These are phyloP conservation scores for Papilio aristodemus DNA, from an alignment of 1,140 invertebrate genomes.

Conservation along the genomic window DNA sequence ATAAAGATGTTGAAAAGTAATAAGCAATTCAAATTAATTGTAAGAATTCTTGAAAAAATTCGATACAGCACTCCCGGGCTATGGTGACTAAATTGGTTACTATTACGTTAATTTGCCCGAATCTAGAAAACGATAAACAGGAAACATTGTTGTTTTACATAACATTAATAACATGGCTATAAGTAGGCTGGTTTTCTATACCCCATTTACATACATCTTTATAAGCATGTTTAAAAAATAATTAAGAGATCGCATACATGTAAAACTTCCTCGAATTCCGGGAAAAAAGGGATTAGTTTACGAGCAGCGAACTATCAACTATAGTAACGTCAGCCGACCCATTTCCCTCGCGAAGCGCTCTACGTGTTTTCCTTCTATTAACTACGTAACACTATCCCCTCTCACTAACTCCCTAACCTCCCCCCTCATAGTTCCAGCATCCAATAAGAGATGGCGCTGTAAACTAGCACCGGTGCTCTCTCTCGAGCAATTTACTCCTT, in stretches of 20 bases:
- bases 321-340: constrained; percentile 69
- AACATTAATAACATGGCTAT: too few species aligned
- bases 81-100: too few species aligned
- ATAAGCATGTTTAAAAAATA: neutral
- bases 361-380: constrained; percentile 78
- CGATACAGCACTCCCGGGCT: too few species aligned
- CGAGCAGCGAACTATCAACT: constrained; percentile 61
- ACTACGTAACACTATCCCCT: constrained; percentile 69
- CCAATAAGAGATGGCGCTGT: constrained; percentile 77
- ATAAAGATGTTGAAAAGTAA: neutral
- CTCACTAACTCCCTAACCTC: constrained; percentile 41
- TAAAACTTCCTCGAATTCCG: constrained; percentile 29
- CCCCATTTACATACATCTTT: too few species aligned
- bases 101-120: too few species aligned
- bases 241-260: constrained; percentile 3
- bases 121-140: too few species aligned
- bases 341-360: constrained; percentile 70
- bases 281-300: constrained; percentile 58
- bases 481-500: constrained; percentile 79
- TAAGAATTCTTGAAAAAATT: too few species aligned
- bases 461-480: constrained; percentile 72
- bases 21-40: too few species aligned
- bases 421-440: constrained; percentile 60
- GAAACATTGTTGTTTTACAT: too few species aligned
- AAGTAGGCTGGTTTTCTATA: too few species aligned